phyloP scores from a whole-genome alignment of 2,797 vertebrate genomes.

The Cryptoblepharus egeriae region DNA sequence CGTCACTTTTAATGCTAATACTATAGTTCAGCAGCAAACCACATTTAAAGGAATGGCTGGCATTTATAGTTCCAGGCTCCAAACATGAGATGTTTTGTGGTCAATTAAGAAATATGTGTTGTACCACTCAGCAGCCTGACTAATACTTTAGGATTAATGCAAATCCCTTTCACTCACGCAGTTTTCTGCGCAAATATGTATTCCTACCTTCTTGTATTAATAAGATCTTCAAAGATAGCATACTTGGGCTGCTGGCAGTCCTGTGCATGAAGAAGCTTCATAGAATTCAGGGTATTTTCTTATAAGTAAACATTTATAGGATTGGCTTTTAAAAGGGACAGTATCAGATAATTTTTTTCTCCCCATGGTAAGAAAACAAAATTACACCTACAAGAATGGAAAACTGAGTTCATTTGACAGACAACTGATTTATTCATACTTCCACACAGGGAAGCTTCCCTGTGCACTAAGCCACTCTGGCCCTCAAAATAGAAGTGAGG shows the following conservation, averaged over 20 bases:
- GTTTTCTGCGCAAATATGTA: constrained; percentile 32
- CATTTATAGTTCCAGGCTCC: constrained; percentile 8
- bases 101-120: constrained; percentile 41
- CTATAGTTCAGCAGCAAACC: neutral
- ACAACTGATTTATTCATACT: neutral
- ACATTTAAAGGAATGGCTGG: neutral
- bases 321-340: neutral
- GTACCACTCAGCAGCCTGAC: constrained; percentile 27
- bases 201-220: neutral
- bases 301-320: neutral
- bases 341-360: neutral
- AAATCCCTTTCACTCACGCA: constrained; percentile 14
- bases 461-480: too few species aligned
- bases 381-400: neutral
- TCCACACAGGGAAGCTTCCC: too few species aligned
- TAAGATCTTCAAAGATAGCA: neutral
- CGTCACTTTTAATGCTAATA: constrained; percentile 21
- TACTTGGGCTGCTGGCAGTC: neutral
- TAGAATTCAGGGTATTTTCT: neutral
- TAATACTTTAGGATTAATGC: constrained; percentile 34
- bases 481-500: too few species aligned
- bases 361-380: too few species aligned
- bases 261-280: neutral
- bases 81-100: constrained; percentile 39
- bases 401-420: neutral